Base-by-base conservation (phyloP, 2,797 vertebrate species). In the Cryptoblepharus egeriae region DNA sequence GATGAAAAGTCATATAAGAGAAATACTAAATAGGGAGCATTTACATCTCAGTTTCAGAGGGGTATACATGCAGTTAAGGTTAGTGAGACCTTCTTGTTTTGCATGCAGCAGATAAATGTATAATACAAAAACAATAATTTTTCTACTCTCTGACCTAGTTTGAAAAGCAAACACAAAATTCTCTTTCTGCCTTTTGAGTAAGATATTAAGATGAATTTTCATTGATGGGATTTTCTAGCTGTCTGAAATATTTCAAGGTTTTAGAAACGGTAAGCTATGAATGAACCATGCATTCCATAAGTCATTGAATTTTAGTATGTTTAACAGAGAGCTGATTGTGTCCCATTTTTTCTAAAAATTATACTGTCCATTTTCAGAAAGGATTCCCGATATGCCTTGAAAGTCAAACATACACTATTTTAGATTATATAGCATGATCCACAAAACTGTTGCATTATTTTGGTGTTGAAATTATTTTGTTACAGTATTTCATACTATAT, bases 61-160 rank as follows among this genome's bases (percentile, higher is more conserved):
- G 24, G 63, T 45, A 83, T 71, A 28, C 70, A 2, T 32, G 55
- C 7, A 78, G 79, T 67, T 85, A 80, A 68, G 35, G 2, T 45
- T 60, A 88, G 68, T 81, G 61, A 84, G 71, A 35, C 64, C 35
- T 55, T 0, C 5, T 1, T 85, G 30, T 78, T 81, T 79, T 81
- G 4, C 80, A 28, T 39, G 69, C 45, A 63, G 58, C 28, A 1
- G 10, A 10, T 1, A 87, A 70, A 73, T 9, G 80, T 37, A 37
- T 80, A 22, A 75, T 86, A 75, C 22, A 58, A 76, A n/a, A 87
- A 32, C 28, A 77, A 63, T 73, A 32, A 64, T 49, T 61, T 16
- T 61, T 24, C 57, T 61, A 28, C 24, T 22, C 37, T 72, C 26
- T 72, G 58, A 80, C 45, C 22, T 37, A 63, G 16, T 70, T 71